Conservation (phyloP, 2,797 vertebrate species). For the Lophius americanus region DNA sequence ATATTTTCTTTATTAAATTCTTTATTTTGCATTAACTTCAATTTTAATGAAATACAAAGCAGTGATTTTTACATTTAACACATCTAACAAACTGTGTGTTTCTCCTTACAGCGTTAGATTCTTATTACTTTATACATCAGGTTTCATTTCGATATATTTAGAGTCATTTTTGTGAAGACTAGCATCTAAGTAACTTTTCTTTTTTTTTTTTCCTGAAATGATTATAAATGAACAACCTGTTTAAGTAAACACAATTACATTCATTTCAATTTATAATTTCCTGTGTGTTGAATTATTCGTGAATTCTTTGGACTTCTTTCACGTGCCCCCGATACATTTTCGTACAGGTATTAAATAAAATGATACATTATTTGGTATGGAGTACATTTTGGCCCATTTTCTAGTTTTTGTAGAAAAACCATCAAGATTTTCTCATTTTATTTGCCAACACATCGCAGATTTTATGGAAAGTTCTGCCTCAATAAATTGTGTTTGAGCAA, state of each 20-base stretch:
- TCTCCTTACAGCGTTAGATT: constrained; percentile 13
- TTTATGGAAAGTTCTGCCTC: constrained; percentile 90
- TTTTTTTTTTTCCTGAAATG: not conserved
- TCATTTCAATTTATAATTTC: not conserved
- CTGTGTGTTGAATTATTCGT: not conserved
- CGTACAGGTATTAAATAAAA: not conserved
- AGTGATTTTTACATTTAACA: not conserved
- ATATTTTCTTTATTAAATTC: constrained; percentile 16
- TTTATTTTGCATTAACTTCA: constrained; percentile 26
- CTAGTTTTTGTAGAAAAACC: constrained; percentile 17
- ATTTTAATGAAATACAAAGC: not conserved
- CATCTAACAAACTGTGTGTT: not conserved
- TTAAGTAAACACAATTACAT: not conserved
- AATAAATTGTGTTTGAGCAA: constrained; percentile 92
- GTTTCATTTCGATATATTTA: too few relatives aligned
- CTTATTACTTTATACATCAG: not conserved
- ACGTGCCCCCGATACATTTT: not conserved
- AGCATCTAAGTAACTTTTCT: too few relatives aligned
- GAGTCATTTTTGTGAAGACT: too few relatives aligned
- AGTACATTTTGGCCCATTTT: too few relatives aligned
- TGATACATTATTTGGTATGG: too few relatives aligned
- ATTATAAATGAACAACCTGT: not conserved
- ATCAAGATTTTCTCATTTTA: constrained; percentile 74
- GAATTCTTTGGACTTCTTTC: not conserved
- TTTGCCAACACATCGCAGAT: constrained; percentile 85